Percentiles rank a stretch among this genome's conserved stretches.
These are phyloP conservation scores for Diaphora mendica DNA, from an alignment of 2,888 invertebrate species.

Conservation along the genomic window DNA sequence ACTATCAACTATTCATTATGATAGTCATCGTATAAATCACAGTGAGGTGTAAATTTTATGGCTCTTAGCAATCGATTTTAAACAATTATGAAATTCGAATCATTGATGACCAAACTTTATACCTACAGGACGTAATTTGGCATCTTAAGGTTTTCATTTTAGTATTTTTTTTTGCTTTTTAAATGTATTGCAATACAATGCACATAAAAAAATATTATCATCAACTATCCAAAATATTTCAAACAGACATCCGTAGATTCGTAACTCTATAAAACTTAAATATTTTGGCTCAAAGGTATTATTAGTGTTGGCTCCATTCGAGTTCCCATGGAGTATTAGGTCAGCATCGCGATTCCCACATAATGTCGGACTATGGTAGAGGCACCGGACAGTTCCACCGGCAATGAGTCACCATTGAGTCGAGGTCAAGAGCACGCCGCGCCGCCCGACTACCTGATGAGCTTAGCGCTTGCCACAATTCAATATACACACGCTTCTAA, in stretches of 20 bases:
- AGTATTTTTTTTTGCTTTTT: not conserved
- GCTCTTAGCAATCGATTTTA: slow-evolving; percentile 2
- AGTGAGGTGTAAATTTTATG: not conserved
- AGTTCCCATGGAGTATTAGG: slow-evolving; percentile 3
- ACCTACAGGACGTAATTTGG: not conserved
- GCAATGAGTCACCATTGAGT: slow-evolving; percentile 72
- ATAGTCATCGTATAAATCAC: slow-evolving; percentile 11
- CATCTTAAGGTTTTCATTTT: not conserved
- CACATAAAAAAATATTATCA: not conserved
- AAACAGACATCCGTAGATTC: not conserved
- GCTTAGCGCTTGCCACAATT: slow-evolving; percentile 73
- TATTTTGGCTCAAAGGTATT: not conserved
- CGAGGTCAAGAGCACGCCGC: slow-evolving; percentile 82
- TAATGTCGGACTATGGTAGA: slow-evolving; percentile 45
- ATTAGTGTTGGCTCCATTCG: not conserved
- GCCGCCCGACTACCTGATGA: slow-evolving; percentile 74
- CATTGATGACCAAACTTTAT: not conserved
- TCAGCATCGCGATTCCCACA: slow-evolving; percentile 50
- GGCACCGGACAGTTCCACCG: slow-evolving; percentile 50
- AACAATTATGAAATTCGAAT: slow-evolving; percentile 2
- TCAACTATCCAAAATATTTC: not conserved
- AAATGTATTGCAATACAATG: not conserved
- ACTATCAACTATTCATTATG: slow-evolving; percentile 56
- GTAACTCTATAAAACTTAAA: not conserved
- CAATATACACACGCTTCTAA: slow-evolving; percentile 38